Conservation (phyloP, 2,797 vertebrate species). For the Odontamblyopus rebecca region DNA sequence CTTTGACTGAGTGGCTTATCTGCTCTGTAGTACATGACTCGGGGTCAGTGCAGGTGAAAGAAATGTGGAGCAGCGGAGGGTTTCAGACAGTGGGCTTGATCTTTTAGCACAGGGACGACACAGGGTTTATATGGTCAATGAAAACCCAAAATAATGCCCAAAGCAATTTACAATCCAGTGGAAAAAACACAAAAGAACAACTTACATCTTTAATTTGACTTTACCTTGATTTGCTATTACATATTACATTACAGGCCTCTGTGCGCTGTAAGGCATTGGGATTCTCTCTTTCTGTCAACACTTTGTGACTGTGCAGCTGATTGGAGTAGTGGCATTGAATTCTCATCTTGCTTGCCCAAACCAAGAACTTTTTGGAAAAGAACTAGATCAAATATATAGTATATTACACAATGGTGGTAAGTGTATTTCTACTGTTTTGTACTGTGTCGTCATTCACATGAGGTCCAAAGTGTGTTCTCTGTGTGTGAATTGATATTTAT, state of each 20-base stretch:
- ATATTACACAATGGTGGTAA: slow-evolving; percentile 69
- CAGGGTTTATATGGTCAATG: slow-evolving; percentile 39
- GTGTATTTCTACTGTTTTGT: slow-evolving; percentile 78
- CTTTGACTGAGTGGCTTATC: background rate
- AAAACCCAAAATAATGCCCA: slow-evolving; percentile 11
- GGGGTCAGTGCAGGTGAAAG: slow-evolving; percentile 54
- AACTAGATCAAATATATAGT: slow-evolving; percentile 58
- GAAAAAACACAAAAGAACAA: background rate
- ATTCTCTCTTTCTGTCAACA: background rate
- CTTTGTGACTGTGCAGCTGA: slow-evolving; percentile 32
- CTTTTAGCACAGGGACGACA: slow-evolving; percentile 61
- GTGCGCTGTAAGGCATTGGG: background rate
- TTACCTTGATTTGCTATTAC: background rate
- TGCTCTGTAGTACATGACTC: background rate
- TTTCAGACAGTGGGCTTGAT: slow-evolving; percentile 39
- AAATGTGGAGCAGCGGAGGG: slow-evolving; percentile 42
- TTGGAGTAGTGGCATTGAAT: slow-evolving; percentile 53
- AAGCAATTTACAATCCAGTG: slow-evolving; percentile 7
- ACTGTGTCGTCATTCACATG: slow-evolving; percentile 76
- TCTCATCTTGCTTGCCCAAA: slow-evolving; percentile 47
- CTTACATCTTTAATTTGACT: background rate
- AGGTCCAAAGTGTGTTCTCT: slow-evolving; percentile 76
- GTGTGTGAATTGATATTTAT: slow-evolving; percentile 74
- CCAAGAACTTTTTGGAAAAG: slow-evolving; percentile 62
- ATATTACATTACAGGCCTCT: background rate